Evolutionary conservation across 1,140 invertebrate genomes (phyloP), one percentile per base, ranked within the genome.

Genomic region (Maconellicoccus hirsutus): DNA sequence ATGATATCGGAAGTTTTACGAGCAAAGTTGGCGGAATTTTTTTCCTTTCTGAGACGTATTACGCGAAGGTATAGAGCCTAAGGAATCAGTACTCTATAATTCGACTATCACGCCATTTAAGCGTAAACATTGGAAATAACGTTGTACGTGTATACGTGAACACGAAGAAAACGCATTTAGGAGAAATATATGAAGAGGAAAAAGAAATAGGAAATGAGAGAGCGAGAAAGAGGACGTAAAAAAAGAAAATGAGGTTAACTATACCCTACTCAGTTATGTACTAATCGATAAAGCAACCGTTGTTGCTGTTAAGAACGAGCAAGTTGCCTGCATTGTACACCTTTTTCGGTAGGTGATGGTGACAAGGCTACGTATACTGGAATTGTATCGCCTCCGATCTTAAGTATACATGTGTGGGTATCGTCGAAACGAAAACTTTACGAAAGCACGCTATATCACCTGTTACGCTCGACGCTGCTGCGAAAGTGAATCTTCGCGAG

Each of bases 221-320:
- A 16, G 42, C 42, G n/a, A 16, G n/a, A 52, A 52, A 33, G 3
- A 12, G 29, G 29, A 12, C 12, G 29, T 33, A 33, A 52, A 16
- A 52, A 52, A 52, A 19, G 42, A 52, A 52, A 52, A 52, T 19
- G 42, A 52, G 42, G 42, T 52, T 52, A 52, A 52, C 42, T 52
- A 52, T 52, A 52, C 42, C 42, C 42, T 14, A 2, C 42, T 52
- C 16, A 16, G 42, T 52, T 19, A 33, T 33, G 12, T 6, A 19
- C 42, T 52, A 52, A 52, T 52, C 42, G 42, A 52, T 52, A 52
- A 52, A 52, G n/a, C 42, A 52, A 52, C 12, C 42, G 42, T 19
- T 14, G 42, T 52, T 52, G 10, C n/a, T 33, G 29, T 33, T 33
- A 33, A 12, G 42, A 52, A 16, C n/a, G 6, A 52, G 42, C 6